Conservation (phyloP, 2,888 invertebrate genomes). For the Xylophagus ater region DNA sequence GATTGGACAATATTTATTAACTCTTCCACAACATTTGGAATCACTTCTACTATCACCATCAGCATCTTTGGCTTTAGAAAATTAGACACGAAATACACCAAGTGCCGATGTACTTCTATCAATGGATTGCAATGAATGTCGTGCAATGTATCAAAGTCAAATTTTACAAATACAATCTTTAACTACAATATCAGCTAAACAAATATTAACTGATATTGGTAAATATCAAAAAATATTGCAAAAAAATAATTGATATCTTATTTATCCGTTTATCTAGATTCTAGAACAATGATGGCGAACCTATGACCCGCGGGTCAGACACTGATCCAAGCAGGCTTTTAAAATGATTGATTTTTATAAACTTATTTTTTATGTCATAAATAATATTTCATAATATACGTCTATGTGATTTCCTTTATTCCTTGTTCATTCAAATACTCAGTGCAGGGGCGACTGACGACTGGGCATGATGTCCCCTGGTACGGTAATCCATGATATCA, state of each 20-base stretch:
- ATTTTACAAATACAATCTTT: constrained; percentile 59
- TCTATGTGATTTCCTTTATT: constrained; percentile 7
- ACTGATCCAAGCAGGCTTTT: too few relatives aligned
- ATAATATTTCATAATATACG: too few relatives aligned
- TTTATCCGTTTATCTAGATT: too few relatives aligned
- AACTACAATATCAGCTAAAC: constrained; percentile 55
- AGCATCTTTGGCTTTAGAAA: constrained; percentile 35
- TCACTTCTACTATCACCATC: constrained; percentile 55
- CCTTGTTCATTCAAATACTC: too few relatives aligned
- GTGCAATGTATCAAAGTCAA: constrained; percentile 60
- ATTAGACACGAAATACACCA: constrained; percentile 40
- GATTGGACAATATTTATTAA: constrained; percentile 91
- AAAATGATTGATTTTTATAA: constrained; percentile 10
- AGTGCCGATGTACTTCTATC: constrained; percentile 63
- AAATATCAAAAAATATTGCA: constrained; percentile 21
- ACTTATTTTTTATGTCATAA: too few relatives aligned
- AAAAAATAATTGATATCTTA: neutral
- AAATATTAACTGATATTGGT: constrained; percentile 74
- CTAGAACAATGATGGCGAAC: too few relatives aligned
- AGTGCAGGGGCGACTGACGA: too few relatives aligned
- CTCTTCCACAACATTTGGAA: constrained; percentile 88
- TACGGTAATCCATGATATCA: too few relatives aligned
- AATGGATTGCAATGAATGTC: constrained; percentile 61
- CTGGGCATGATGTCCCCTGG: too few relatives aligned
- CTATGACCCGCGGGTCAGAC: too few relatives aligned